These are phyloP conservation scores for Stegastes partitus DNA, from an alignment of 2,113 vertebrate genomes.

Conservation along the genomic window DNA sequence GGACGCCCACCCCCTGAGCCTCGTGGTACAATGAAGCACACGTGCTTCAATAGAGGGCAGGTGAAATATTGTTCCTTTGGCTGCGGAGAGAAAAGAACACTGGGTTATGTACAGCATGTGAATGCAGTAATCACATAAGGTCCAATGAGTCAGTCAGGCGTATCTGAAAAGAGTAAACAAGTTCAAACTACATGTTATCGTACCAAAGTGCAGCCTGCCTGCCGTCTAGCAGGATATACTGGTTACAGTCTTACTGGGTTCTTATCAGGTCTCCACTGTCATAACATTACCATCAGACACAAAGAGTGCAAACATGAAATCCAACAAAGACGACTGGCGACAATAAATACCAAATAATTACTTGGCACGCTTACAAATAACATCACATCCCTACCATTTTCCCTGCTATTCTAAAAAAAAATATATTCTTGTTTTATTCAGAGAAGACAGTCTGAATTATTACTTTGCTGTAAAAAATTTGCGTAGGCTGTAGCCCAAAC, in stretches of 20 bases:
- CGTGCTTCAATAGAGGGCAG: slow-evolving; percentile 18
- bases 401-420: neutral
- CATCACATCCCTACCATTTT: slow-evolving; percentile 2
- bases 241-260: slow-evolving; percentile 50
- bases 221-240: slow-evolving; percentile 64
- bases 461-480: neutral
- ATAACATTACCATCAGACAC: slow-evolving; percentile 42
- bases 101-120: slow-evolving; percentile 13
- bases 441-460: neutral
- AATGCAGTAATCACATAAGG: slow-evolving; percentile 37
- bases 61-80: slow-evolving; percentile 47
- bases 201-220: slow-evolving; percentile 57
- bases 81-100: slow-evolving; percentile 22
- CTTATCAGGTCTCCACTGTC: slow-evolving; percentile 52
- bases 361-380: slow-evolving; percentile 4
- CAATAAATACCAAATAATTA: slow-evolving; percentile 32
- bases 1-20: neutral
- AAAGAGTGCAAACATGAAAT: slow-evolving; percentile 18
- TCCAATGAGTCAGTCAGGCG: slow-evolving; percentile 69
- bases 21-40: slow-evolving; percentile 20
- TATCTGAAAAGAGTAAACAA: slow-evolving; percentile 71
- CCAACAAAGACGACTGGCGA: slow-evolving; percentile 16
- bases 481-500: neutral
- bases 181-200: slow-evolving; percentile 77
- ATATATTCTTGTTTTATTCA: neutral